Percentiles rank a stretch among this genome's conserved stretches.
Evolutionary conservation across 2,113 vertebrate species (phyloP).

Genomic region (Morone chrysops): DNA sequence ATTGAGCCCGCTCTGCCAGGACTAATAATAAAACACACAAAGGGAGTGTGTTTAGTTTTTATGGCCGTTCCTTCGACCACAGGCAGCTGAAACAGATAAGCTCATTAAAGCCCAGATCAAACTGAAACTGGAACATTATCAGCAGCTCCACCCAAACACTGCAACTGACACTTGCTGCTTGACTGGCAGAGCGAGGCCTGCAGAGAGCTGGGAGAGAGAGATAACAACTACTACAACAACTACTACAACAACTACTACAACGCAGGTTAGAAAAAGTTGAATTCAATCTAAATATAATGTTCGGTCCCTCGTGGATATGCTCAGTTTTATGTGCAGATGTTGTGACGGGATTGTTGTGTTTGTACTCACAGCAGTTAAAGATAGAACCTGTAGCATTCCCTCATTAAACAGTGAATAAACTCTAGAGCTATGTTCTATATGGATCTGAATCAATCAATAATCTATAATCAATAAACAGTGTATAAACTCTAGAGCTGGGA

Average conservation of each 20-base stretch:
- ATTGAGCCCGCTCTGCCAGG: background rate
- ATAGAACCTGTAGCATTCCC: too few species aligned
- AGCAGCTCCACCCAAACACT: slow-evolving; percentile 50
- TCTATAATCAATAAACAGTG: too few species aligned
- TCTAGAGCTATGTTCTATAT: too few species aligned
- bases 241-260: too few species aligned
- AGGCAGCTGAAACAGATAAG: slow-evolving; percentile 29
- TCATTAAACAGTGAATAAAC: too few species aligned
- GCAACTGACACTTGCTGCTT: slow-evolving; percentile 41
- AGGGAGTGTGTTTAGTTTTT: background rate
- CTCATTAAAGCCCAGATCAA: slow-evolving; percentile 28
- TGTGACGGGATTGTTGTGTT: too few species aligned
- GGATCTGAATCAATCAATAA: too few species aligned
- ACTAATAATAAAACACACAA: background rate
- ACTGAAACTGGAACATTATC: slow-evolving; percentile 34
- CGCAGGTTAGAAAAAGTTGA: too few species aligned
- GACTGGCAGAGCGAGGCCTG: slow-evolving; percentile 29
- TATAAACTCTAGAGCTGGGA: too few species aligned
- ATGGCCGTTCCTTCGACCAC: background rate
- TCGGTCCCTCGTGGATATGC: too few species aligned
- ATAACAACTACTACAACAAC: slow-evolving; percentile 11
- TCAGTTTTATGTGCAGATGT: background rate
- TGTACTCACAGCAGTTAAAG: background rate
- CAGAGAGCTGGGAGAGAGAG: background rate
- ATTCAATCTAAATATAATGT: too few species aligned